Percentiles rank a stretch among this genome's conserved stretches.
These are phyloP conservation scores for Agrypnia vestita DNA, from an alignment of 1,140 invertebrate genomes.

Conservation along the genomic window DNA sequence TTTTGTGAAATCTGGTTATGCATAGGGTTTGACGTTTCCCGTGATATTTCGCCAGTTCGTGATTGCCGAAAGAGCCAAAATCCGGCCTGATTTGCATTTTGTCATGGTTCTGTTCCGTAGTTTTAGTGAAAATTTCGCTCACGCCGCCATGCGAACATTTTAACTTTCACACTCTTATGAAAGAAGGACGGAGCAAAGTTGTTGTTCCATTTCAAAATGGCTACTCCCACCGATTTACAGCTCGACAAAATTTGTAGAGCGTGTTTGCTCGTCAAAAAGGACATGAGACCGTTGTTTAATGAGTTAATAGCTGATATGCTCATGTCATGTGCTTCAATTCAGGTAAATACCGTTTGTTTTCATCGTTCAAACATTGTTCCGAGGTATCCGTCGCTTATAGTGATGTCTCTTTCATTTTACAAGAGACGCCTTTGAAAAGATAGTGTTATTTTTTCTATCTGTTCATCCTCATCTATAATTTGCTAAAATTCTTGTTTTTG, in stretches of 20 bases:
- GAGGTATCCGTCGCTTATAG: slow-evolving; percentile 28
- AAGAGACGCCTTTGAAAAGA: slow-evolving; percentile 44
- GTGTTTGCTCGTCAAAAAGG: slow-evolving; percentile 75
- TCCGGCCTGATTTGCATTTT: slow-evolving; percentile 6
- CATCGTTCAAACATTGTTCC: slow-evolving; percentile 62
- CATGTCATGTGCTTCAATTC: slow-evolving; percentile 75
- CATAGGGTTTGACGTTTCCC: no score
- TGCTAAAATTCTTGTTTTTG: slow-evolving; percentile 64
- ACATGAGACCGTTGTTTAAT: slow-evolving; percentile 76
- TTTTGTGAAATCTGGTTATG: slow-evolving; percentile 19
- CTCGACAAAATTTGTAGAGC: slow-evolving; percentile 77
- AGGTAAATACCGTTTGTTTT: slow-evolving; percentile 67
- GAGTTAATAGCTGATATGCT: slow-evolving; percentile 77
- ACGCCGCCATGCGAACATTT: background rate
- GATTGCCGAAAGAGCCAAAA: background rate
- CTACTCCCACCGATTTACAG: slow-evolving; percentile 56
- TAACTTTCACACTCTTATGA: slow-evolving; percentile 7
- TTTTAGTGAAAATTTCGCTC: background rate
- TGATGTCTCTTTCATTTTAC: slow-evolving; percentile 52
- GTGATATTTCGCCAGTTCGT: no score
- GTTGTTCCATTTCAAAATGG: slow-evolving; percentile 48
- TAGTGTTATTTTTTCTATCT: slow-evolving; percentile 62
- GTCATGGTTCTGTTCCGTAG: no score
- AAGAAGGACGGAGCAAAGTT: slow-evolving; percentile 42
- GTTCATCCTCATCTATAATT: slow-evolving; percentile 67